Evolutionary conservation across 2,888 invertebrate genomes (phyloP).

Genomic region (Saturnia japonica): DNA sequence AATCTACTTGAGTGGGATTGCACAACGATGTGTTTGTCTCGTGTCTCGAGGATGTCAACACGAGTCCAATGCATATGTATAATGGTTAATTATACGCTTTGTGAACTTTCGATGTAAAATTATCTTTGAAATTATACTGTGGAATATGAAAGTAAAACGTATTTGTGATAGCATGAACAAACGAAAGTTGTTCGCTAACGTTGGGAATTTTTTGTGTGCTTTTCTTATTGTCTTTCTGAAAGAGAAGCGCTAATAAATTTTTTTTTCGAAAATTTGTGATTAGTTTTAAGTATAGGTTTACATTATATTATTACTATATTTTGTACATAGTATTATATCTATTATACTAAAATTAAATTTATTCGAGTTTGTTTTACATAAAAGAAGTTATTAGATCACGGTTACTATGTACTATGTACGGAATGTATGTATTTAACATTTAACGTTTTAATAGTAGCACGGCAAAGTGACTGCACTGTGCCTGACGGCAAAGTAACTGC

Average conservation of each 20-base stretch:
- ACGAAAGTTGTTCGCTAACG: not conserved
- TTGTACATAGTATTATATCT: not conserved
- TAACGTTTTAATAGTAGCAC: not conserved
- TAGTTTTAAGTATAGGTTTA: too few relatives aligned
- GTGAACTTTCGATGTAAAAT: slow-evolving; percentile 24
- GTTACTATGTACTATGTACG: too few relatives aligned
- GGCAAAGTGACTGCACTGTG: too few relatives aligned
- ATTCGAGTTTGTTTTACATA: not conserved
- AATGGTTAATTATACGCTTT: slow-evolving; percentile 39
- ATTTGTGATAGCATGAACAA: not conserved
- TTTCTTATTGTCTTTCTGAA: not conserved
- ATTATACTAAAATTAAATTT: not conserved
- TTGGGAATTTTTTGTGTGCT: not conserved
- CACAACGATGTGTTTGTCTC: slow-evolving; percentile 40
- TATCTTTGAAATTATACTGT: slow-evolving; percentile 31
- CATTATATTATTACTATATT: not conserved
- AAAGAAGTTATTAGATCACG: not conserved
- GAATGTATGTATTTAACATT: not conserved
- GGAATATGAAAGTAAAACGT: not conserved
- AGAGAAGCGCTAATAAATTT: not conserved
- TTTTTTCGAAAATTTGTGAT: not conserved
- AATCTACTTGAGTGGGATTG: slow-evolving; percentile 44
- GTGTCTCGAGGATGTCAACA: slow-evolving; percentile 41
- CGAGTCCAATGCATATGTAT: slow-evolving; percentile 19
- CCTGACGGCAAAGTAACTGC: too few relatives aligned